These are phyloP conservation scores for Poeciliopsis occidentalis DNA, from an alignment of 2,113 vertebrate species.

Conservation along the genomic window DNA sequence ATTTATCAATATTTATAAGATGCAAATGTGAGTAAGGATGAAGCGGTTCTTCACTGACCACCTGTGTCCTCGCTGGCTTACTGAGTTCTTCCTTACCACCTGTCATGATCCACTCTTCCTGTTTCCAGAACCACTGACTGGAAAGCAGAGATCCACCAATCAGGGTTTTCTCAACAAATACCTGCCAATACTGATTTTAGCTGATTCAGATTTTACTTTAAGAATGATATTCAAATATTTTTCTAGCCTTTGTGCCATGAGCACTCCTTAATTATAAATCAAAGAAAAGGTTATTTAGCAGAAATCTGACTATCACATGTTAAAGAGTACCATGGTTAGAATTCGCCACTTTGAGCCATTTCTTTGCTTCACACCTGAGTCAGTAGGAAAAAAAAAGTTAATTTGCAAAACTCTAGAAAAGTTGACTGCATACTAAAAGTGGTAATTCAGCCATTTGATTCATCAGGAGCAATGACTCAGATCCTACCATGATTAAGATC, in stretches of 20 bases:
- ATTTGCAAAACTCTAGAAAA: too few species aligned
- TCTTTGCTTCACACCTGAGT: too few species aligned
- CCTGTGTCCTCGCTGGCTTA: slow-evolving; percentile 41
- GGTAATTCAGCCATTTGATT: too few species aligned
- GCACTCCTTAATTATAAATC: not conserved
- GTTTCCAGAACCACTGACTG: slow-evolving; percentile 12
- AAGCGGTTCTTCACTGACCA: slow-evolving; percentile 39
- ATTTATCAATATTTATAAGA: slow-evolving; percentile 71
- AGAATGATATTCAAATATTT: not conserved
- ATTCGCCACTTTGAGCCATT: too few species aligned
- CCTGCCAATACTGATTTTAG: too few species aligned
- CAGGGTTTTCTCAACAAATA: not conserved
- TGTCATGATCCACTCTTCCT: slow-evolving; percentile 25
- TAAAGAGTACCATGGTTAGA: too few species aligned
- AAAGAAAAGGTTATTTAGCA: not conserved
- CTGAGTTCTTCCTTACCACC: slow-evolving; percentile 44
- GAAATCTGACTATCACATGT: not conserved
- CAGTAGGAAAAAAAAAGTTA: too few species aligned
- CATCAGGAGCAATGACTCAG: too few species aligned
- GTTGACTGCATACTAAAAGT: too few species aligned
- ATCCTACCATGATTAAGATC: too few species aligned
- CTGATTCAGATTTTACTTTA: not conserved
- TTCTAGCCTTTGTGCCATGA: not conserved
- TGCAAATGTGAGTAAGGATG: slow-evolving; percentile 58
- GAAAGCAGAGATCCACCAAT: not conserved